Base-by-base conservation (phyloP, 2,113 vertebrate species). In the Vireo altiloquus region DNA sequence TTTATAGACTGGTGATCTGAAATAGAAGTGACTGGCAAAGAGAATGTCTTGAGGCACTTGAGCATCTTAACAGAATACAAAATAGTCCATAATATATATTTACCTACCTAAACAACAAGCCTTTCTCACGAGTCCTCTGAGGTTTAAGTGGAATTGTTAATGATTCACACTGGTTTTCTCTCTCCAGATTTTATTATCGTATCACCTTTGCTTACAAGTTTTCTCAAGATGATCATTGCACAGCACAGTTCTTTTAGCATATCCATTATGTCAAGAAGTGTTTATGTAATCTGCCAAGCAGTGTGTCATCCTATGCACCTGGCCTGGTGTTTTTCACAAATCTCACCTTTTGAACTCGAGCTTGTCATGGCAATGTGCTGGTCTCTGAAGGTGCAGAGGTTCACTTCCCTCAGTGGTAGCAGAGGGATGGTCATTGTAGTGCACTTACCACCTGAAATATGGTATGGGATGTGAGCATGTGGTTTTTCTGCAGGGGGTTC, bases 11-110 rank as follows among this genome's bases (percentile, higher is more conserved):
- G 77, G 25, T 82, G 89, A 95, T 91, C 91, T 94, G 91, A 95
- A 95, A 94, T 92, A 95, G 92, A 95, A 96, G 81, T 95, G 94
- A 89, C 92, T 92, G 53, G 70, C 57, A 82, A 89, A 89, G 65
- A 94, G 61, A 61, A 82, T 61, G 40, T 92, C 77, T 91, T 54
- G 72, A 92, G 91, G 72, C 72, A 94, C 56, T 68, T 60, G 21
- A 49, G 57, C 84, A 84, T 91, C 69, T 89, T 82, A 75, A 18
- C 37, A 75, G 89, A 83, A 91, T 39, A 68, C 69, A 76, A 71
- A 90, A 69, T 69, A 63, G 71, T 72, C 28, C 42, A 21, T 68
- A 44, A 71, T 94, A 42, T 10, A 11, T 63, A 68, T 92, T 94
- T 89, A 82, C 52, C 40, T 92, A 46, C 57, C n/a, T 56, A 60